Base-by-base conservation (phyloP, 2,113 vertebrate species). In the Lutjanus erythropterus region DNA sequence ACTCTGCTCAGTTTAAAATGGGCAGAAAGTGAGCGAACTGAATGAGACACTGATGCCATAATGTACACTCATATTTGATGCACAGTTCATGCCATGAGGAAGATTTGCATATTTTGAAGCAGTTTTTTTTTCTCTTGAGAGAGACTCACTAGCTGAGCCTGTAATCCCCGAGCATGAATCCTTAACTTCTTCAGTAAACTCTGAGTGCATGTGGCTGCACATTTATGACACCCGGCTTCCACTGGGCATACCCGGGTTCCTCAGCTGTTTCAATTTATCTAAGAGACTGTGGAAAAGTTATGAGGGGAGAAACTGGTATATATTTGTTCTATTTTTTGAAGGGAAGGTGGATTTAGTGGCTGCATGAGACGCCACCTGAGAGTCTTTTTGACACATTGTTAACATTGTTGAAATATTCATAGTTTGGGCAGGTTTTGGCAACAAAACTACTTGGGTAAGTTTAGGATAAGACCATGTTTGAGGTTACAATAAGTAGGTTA, bases 91-190 rank as follows among this genome's bases (percentile, higher is more conserved):
- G 44, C 80, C 55, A 75, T 82, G 66, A 33, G 49, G 42, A 31
- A 80, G 75, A 89, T 92, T 89, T 85, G 59, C 83, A 92, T 89
- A 90, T 79, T 85, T 70, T 65, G 56, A 83, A 75, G 42, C 64
- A 15, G 23, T 74, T 78, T 39, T 35, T n/a, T 25, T 78, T 49
- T 64, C 60, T 65, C 71, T 66, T 7, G 21, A 44, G 62, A 55
- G 18, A 71, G 83, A 78, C 60, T 78, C 5, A 15, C 74, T 37
- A 31, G 83, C 76, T 85, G 70, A 88, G 78, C 70, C 50, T 19
- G 60, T 85, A 88, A 90, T 89, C 83, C 78, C 73, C 50, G 52
- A 85, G 35, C 75, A 76, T 60, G 76, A 85, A 79, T 76, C 84
- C 71, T 41, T 10, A 23, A 71, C 75, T 82, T 76, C 75, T 47